Base-by-base conservation (phyloP, 1,140 invertebrate species). In the Epicauta chinensis region DNA sequence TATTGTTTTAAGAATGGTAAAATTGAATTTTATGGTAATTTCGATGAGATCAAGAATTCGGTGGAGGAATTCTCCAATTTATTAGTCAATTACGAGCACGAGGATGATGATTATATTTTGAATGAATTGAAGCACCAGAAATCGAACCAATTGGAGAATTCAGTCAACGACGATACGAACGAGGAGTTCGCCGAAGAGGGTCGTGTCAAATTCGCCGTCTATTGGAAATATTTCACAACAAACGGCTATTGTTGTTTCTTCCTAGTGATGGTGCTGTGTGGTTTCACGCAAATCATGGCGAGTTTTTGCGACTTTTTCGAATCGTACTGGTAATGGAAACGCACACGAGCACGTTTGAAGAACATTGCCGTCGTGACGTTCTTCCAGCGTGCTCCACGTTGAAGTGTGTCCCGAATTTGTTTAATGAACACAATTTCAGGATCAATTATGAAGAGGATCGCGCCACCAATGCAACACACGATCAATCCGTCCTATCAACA, bases 251-350 rank as follows among this genome's bases (percentile, higher is more conserved):
- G 71, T 23, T 54, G 76, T 12, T 60, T 76, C 1, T 68, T 78
- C 2, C 47, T 75, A 12, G 73, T 83, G 62, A 17, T 75, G 2
- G 9, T 76, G 3, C 62, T 84, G 1, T 80, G 79, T 37, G 44
- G 79, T 3, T 54, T 78, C 0, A 76, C 82, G 10, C 86, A 88
- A 68, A 63, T 80, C 12, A 62, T 78, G 15, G 80, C 75, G 23
- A 87, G 83, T 53, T 77, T 77, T n/a, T 75, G 77, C 6, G 84
- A 87, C 60, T 84, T 82, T 63, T 82, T 83, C 67, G 67, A 85
- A 1, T 77, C 80, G 2, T 83, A 76, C 60, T 87, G 84, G 83
- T 82, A 58, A 74, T 71, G n/a, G n/a, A 51, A 50, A 1, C 4
- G 9, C 36, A 14, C 1, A n/a, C n/a, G n/a, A n/a, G n/a, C n/a